A percentile compares a stretch with the other conserved stretches of the same genome.
phyloP scores from a whole-genome alignment of 2,888 invertebrate genomes.

The Muscina levida region DNA sequence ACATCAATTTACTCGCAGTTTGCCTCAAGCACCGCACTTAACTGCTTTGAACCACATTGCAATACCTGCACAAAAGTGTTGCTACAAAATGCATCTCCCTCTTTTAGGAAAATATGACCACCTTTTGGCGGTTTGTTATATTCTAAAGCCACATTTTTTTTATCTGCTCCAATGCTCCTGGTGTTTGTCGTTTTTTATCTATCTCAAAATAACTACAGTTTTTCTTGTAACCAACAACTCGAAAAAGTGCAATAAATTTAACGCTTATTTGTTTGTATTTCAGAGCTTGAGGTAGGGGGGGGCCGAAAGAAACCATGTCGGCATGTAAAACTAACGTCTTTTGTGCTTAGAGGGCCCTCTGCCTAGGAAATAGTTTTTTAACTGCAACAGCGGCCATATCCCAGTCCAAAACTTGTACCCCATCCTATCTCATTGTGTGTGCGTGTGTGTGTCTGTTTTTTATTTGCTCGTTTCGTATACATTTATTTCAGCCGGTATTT shows the following conservation, averaged over 20 bases:
- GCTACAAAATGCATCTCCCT: background rate
- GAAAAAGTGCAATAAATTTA: conserved; percentile 65
- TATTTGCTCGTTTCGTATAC: conserved; percentile 24
- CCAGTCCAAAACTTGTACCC: too few relatives aligned
- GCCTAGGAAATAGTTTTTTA: conserved; percentile 29
- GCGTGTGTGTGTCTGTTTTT: too few relatives aligned
- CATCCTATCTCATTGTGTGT: too few relatives aligned
- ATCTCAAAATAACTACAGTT: conserved; percentile 7
- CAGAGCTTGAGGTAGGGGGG: background rate
- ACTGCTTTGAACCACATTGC: background rate
- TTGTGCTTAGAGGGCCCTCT: conserved; percentile 32
- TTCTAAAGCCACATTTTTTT: background rate
- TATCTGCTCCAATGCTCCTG: conserved; percentile 13
- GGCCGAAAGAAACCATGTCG: conserved; percentile 18
- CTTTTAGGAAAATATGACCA: conserved; percentile 8
- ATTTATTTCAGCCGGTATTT: conserved; percentile 4
- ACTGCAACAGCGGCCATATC: too few relatives aligned
- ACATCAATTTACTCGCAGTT: background rate
- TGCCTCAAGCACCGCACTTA: background rate
- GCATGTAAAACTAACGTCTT: conserved; percentile 54
- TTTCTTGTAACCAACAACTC: background rate
- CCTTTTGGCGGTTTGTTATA: conserved; percentile 18
- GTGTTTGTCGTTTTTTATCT: conserved; percentile 10
- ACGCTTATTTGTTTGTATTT: conserved; percentile 64
- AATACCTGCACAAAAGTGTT: background rate